phyloP scores from a whole-genome alignment of 2,113 vertebrate species.

The Lagopus leucura region DNA sequence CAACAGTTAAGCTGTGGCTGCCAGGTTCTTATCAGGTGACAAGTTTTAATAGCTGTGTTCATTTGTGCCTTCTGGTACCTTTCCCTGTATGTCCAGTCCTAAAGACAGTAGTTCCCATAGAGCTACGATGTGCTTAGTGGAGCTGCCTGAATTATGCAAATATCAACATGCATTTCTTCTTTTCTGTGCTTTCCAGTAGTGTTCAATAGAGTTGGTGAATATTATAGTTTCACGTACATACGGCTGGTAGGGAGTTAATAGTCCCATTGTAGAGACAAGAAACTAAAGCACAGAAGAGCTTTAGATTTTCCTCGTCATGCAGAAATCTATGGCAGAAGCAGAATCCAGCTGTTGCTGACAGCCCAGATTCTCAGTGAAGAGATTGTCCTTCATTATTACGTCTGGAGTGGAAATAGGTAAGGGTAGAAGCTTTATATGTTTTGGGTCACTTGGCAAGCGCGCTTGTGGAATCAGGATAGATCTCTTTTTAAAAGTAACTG shows the following conservation, averaged over 20 bases:
- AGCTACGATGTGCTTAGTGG: not conserved
- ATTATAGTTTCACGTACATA: not conserved
- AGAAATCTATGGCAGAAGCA: not conserved
- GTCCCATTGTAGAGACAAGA: not conserved
- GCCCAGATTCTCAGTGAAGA: not conserved
- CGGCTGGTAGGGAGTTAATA: not conserved
- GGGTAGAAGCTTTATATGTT: not conserved
- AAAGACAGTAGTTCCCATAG: not conserved
- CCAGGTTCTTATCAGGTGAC: not conserved
- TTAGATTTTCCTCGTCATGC: not conserved
- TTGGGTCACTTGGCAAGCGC: not conserved
- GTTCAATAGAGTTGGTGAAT: not conserved
- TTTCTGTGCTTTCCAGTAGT: not conserved
- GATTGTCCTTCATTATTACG: not conserved
- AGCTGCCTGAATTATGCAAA: not conserved
- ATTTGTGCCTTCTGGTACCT: not conserved
- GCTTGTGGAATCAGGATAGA: not conserved
- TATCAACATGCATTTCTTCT: not conserved
- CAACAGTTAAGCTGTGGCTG: conserved; percentile 16
- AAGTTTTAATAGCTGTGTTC: not conserved
- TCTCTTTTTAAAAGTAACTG: not conserved
- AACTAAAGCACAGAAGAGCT: not conserved
- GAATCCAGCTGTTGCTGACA: not conserved
- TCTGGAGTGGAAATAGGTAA: not conserved
- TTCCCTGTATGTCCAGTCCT: not conserved